A percentile compares a stretch with the other conserved stretches of the same genome.
These are phyloP conservation scores for Papilio machaon DNA, from an alignment of 1,140 invertebrate species.

Conservation along the genomic window DNA sequence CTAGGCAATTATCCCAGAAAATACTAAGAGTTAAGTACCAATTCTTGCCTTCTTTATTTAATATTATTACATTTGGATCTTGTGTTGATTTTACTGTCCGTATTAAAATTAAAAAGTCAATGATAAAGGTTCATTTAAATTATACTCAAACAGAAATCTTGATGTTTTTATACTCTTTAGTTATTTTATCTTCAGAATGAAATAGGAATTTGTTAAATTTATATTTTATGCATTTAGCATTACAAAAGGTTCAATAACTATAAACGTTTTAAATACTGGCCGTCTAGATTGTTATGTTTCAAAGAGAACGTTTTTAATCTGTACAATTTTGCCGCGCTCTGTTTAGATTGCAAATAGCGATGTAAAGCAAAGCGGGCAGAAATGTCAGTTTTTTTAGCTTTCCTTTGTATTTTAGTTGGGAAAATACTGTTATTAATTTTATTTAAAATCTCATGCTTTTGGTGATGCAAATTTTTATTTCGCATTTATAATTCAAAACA, in stretches of 20 bases:
- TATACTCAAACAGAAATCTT: not conserved
- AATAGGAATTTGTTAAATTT: not conserved
- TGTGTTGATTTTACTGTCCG: not conserved
- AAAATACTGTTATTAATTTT: not conserved
- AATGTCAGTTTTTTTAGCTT: not conserved
- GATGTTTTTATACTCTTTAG: not conserved
- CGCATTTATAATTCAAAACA: not conserved
- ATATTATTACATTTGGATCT: not conserved
- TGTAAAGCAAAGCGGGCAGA: slow-evolving; percentile 5
- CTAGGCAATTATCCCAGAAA: not conserved
- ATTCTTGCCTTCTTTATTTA: no score
- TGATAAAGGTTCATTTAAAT: no score
- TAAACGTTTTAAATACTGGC: slow-evolving; percentile 2
- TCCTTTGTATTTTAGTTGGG: not conserved
- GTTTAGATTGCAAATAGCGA: slow-evolving; percentile 4
- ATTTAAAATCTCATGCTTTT: not conserved
- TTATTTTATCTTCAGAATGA: not conserved
- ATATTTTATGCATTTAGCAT: not conserved
- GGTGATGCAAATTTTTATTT: not conserved
- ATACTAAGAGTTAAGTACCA: no score
- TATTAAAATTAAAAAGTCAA: not conserved
- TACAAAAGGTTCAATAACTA: not conserved
- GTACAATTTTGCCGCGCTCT: slow-evolving; percentile 10
- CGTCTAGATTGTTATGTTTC: not conserved
- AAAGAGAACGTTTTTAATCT: slow-evolving; percentile 12